These are phyloP conservation scores for Cavia aperea DNA, from an alignment of 2,113 vertebrate genomes.

Conservation along the genomic window DNA sequence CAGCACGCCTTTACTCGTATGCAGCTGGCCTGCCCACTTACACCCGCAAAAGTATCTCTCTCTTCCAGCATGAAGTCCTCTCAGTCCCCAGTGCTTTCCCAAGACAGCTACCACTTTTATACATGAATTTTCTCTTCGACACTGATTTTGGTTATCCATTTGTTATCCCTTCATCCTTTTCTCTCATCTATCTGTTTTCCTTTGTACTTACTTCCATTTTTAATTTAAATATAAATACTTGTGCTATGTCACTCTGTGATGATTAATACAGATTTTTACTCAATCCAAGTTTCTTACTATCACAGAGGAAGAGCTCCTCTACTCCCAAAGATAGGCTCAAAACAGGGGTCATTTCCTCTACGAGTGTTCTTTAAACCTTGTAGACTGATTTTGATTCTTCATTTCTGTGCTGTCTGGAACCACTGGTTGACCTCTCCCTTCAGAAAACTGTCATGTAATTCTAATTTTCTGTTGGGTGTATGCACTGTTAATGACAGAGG, in stretches of 20 bases:
- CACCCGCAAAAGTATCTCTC: neutral
- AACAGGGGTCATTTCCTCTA: neutral
- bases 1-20: neutral
- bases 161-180: neutral
- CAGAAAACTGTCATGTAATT: neutral
- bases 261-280: neutral
- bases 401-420: neutral
- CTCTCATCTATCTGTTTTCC: accelerated
- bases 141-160: neutral
- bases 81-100: neutral
- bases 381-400: neutral
- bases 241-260: neutral
- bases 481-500: no score
- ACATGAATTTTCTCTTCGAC: neutral
- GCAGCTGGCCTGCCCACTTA: neutral
- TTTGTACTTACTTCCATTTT: neutral
- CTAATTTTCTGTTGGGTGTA: neutral
- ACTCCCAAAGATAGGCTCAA: neutral
- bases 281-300: neutral
- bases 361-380: neutral
- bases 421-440: neutral
- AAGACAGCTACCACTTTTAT: neutral
- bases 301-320: neutral
- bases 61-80: neutral
- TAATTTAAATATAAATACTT: neutral